Base-by-base conservation (phyloP, 2,888 invertebrate genomes). In the Malthinus seriepunctatus region DNA sequence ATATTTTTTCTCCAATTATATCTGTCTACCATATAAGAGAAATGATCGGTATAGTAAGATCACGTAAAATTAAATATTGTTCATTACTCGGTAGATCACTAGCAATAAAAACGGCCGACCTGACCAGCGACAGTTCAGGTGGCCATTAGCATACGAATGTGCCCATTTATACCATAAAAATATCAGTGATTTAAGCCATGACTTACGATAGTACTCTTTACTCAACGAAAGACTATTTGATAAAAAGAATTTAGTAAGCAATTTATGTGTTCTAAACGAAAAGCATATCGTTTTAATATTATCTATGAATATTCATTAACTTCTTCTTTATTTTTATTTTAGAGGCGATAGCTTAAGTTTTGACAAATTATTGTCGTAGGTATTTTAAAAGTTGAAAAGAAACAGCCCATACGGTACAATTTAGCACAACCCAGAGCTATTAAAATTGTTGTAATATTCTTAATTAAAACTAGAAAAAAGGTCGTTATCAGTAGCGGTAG, bases 141-240 rank as follows among this genome's bases (percentile, higher is more conserved):
- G 60, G 62, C 54, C 63, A 67, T 67, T 67, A 66, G 65, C 67
- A 67, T 67, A 67, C 67, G 62, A 67, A 67, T 67, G 63, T 60
- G 65, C 51, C 60, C 62, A 67, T 67, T 67, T 66, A 61, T 63
- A 57, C 63, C 60, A 63, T 65, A 65, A 67, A 67, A 64, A 65
- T 63, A 54, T 58, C 65, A 61, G 62, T 60, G 63, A 60, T 65
- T 67, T 63, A 56, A 55, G 51, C 57, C 56, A 63, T 65, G 65
- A 65, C 51, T 63, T 65, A 65, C 62, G 59, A 57, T 60, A 54
- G 55, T 62, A 63, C 51, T 56, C 53, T 52, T 50, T 54, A 55
- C 60, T 60, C 56, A 62, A 48, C 62, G 56, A 66, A 66, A 66
- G 64, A 64, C 64, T 64, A 64, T 60, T 52, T 56, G 57, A 61